phyloP scores from a whole-genome alignment of 2,113 vertebrate species.

The Diadophis punctatus region DNA sequence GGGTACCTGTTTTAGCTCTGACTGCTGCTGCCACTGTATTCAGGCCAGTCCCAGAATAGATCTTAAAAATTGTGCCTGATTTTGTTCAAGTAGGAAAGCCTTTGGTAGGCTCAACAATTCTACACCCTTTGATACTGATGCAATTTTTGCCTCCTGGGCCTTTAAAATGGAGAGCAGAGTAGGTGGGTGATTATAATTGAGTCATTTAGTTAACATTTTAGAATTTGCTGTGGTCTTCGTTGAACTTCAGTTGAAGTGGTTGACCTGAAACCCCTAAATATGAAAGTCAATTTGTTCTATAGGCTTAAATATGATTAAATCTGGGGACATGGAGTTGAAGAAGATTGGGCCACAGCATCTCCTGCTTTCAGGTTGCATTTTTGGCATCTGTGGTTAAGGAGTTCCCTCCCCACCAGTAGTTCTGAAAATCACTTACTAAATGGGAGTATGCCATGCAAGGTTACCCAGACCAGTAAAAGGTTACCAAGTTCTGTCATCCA shows the following conservation, averaged over 20 bases:
- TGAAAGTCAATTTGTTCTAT: not conserved
- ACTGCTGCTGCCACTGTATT: not conserved
- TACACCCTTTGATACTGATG: not conserved
- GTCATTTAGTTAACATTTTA: not conserved
- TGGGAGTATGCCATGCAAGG: not conserved
- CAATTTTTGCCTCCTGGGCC: not conserved
- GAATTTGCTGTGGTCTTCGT: not conserved
- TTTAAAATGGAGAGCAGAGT: not conserved
- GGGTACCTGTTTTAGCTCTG: not conserved
- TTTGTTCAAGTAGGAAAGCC: not conserved
- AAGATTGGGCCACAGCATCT: not conserved
- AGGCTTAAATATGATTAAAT: not conserved
- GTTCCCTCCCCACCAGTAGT: not conserved
- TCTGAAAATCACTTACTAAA: not conserved
- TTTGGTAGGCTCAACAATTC: not conserved
- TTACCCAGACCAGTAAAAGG: not conserved
- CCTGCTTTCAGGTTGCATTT: not conserved
- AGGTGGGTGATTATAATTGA: not conserved
- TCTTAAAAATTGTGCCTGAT: not conserved
- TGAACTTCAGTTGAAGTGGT: not conserved
- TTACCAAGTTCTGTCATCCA: not conserved
- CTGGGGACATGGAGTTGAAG: not conserved
- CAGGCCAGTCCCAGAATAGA: not conserved
- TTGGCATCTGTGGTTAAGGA: not conserved
- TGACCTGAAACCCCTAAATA: not conserved